phyloP scores from a whole-genome alignment of 2,888 invertebrate genomes.

The Anodontia alba region DNA sequence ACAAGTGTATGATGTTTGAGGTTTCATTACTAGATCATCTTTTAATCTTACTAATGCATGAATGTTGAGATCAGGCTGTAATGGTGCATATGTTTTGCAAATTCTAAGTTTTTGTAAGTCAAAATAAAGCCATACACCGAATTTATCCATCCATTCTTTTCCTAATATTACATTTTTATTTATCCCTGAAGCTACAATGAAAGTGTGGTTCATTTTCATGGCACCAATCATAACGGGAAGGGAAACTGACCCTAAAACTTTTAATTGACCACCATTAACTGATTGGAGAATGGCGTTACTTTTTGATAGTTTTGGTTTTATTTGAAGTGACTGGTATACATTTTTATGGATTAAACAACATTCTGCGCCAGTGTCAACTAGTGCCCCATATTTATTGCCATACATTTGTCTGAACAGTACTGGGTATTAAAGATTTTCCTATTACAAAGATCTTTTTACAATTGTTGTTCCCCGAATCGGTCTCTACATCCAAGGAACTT shows the following conservation, averaged over 20 bases:
- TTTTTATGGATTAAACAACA: neutral
- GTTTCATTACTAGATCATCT: neutral
- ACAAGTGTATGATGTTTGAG: neutral
- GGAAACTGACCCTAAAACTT: neutral
- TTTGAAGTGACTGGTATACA: neutral
- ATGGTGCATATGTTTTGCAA: neutral
- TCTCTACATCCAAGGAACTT: neutral
- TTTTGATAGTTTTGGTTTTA: neutral
- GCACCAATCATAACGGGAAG: neutral
- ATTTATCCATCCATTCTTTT: neutral
- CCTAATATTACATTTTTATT: constrained; percentile 1
- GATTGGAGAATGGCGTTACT: neutral
- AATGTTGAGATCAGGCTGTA: neutral
- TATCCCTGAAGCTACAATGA: neutral
- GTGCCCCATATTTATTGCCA: neutral
- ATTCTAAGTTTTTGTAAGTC: neutral
- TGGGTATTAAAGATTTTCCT: neutral
- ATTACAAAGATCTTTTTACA: neutral
- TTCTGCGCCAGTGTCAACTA: neutral
- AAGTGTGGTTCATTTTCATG: neutral
- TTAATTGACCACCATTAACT: neutral
- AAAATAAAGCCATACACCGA: neutral
- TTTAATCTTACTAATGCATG: constrained; percentile 8
- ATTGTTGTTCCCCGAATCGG: constrained; percentile 2
- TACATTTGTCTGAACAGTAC: neutral